Base-by-base conservation (phyloP, 2,113 vertebrate genomes). In the Balaeniceps rex region DNA sequence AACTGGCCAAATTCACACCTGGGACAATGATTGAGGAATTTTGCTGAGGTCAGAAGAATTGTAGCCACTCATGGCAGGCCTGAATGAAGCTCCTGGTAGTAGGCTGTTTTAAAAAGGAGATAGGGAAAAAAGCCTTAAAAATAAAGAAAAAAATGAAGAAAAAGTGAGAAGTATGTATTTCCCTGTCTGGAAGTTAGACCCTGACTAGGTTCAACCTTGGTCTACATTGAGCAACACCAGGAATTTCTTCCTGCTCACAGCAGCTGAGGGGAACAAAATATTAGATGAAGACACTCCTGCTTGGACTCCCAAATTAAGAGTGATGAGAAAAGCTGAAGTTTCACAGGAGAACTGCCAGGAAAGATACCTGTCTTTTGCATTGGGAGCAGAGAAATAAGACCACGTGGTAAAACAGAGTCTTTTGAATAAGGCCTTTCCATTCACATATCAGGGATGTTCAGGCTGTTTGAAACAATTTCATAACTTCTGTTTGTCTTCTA, bases 1-100 rank as follows among this genome's bases (percentile, higher is more conserved):
- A 96, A 92, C 7, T 47, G 95, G 90, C 80, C 94, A 97, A 95
- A 89, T 69, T 93, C 91, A 89, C 83, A 95, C 91, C 89, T 93
- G 94, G 94, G 88, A 87, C 79, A 93, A 95, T 1, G 65, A 84
- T 0, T 36, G 74, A 87, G 70, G 64, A 94, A 90, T 90, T 91
- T 69, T 90, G 79, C 89, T 95, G 94, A 91, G 90, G 82, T 93
- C 87, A 94, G 82, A 94, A 71, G n/a, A 83, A 89, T 5, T 86
- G 81, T 46, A 78, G 83, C 52, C 76, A 90, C 38, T 66, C 0
- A 0, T 22, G 21, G 52, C 57, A 76, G 36, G 63, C 51, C 49
- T 66, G 46, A 87, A 51, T 24, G 18, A 46, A 54, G 74, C 63
- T 87, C 38, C 70, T 97, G 94, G 84, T 83, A 94, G 91, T 42